Base-by-base conservation (phyloP, 2,797 vertebrate genomes). In the Agapornis canus region DNA sequence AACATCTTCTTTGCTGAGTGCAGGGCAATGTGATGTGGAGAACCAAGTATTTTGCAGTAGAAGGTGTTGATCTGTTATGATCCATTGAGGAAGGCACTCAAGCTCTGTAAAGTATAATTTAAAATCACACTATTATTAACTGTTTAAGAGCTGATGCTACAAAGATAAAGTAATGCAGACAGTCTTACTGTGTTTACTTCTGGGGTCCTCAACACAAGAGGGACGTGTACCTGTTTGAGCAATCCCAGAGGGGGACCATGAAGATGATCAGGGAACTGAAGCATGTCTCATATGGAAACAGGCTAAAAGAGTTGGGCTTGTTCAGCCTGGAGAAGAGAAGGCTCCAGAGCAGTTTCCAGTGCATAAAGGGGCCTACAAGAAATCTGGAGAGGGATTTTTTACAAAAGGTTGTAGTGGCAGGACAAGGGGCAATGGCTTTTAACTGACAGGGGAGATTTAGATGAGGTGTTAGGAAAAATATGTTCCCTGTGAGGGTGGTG, bases 1-100 rank as follows among this genome's bases (percentile, higher is more conserved):
- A 5, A 0, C 0, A 4, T 5, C 4, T 1, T 54, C 10, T 63
- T 43, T 63, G 11, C 45, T 43, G 69, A 25, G 9, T 39, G 16
- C 35, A 35, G 52, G 31, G 16, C 4, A 4, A 3, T 39, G 37
- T 9, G 1, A 4, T 11, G 3, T 43, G 16, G 31, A 70, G 15
- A 73, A 16, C 32, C 2, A 14, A 22, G 3, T 49, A 25, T 78
- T 88, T 61, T 79, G 19, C 10, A 60, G 11, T 12, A 60, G 26
- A 35, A 57, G 5, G 23, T 68, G 32, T 21, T 71, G 31, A 31
- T 63, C n/a, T 76, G 5, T 80, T 85, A 13, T 4, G 4, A 31
- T 39, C 13, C 10, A 1, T 65, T 82, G 39, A 61, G 45, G 69
- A 49, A 51, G 20, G 13, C 27, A 66, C 10, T 87, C 13, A 10